Conservation (phyloP, 2,113 vertebrate species). For the Montifringilla adamsi region DNA sequence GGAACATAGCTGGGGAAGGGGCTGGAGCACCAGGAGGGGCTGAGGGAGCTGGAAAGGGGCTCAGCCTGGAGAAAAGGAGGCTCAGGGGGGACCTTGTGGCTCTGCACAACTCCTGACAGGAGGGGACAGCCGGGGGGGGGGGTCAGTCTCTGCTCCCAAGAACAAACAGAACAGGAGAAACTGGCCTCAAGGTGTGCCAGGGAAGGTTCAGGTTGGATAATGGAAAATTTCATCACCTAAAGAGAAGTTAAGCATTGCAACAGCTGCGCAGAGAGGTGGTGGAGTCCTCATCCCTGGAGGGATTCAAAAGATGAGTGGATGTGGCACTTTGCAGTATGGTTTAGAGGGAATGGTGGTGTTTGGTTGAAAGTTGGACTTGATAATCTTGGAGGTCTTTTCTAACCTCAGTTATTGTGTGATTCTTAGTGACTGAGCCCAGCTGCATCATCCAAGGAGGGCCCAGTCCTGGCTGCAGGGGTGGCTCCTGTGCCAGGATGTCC, state of each 20-base stretch:
- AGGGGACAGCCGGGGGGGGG: neutral
- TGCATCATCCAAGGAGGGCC: neutral
- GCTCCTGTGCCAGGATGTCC: neutral
- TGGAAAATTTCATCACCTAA: neutral
- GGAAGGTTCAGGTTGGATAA: neutral
- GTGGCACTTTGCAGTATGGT: neutral
- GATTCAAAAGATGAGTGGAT: neutral
- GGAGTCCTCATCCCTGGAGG: neutral
- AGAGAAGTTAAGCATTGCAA: neutral
- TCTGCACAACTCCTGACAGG: neutral
- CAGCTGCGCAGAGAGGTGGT: neutral
- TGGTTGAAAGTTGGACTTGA: neutral
- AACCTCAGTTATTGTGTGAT: neutral
- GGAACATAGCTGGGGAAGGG: neutral
- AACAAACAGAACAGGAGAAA: neutral
- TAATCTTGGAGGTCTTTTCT: neutral
- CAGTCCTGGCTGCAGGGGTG: neutral
- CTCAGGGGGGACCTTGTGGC: neutral
- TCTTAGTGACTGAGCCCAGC: neutral
- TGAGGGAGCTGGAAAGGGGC: neutral
- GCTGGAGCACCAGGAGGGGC: accelerated
- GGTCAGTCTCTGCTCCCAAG: accelerated
- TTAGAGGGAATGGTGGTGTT: neutral
- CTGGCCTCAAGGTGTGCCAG: neutral
- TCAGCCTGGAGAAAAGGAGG: neutral